Evolutionary conservation across 1,140 invertebrate genomes (phyloP), one percentile per base, ranked within the genome.

Genomic region (Potamilus streckersoni): DNA sequence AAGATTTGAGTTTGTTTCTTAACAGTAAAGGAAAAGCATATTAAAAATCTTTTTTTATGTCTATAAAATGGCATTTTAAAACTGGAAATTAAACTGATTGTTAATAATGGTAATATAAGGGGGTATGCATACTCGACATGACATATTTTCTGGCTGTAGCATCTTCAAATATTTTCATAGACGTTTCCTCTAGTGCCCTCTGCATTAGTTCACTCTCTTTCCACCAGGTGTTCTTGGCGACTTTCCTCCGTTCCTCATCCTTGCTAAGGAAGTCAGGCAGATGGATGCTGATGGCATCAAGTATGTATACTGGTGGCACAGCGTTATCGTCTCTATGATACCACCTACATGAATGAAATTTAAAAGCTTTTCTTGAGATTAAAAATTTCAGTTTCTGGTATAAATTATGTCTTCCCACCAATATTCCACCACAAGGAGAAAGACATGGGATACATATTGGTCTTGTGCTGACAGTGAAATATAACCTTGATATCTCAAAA

Each of bases 281-380:
- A 19, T 75, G 20, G 13, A 75, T 73, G 62, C 85, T 85, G 68
- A 93, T 92, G 19, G 92, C 91, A 76, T 91, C 90, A 56, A 95
- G 91, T 5, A 94, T 90, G 88, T 95, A 95, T 85, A 94, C 95
- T 19, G 94, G 93, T 19, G 95, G 94, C 80, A 94, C 93, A 62
- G 93, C 91, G 69, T 92, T 91, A 68, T 90, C 89, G 81, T 94
- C 93, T 57, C 91, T 88, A 62, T 85, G 88, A 83, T 93, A 95
- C 94, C 94, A 96, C 90, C 95, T 93, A 65, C n/a, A 66, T 31
- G 20, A 27, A 71, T 23, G 27, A 17, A 69, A 68, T 38, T 68
- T 55, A 19, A 13, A 31, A 56, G 49, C 20, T 4, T 1, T 6
- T 23, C n/a, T 49, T 49, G 38, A 23, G 27, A 27, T 19, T 17